A percentile compares a stretch with the other conserved stretches of the same genome.
Conservation (phyloP, 1,140 invertebrate genomes). For the Phthorimaea operculella region DNA sequence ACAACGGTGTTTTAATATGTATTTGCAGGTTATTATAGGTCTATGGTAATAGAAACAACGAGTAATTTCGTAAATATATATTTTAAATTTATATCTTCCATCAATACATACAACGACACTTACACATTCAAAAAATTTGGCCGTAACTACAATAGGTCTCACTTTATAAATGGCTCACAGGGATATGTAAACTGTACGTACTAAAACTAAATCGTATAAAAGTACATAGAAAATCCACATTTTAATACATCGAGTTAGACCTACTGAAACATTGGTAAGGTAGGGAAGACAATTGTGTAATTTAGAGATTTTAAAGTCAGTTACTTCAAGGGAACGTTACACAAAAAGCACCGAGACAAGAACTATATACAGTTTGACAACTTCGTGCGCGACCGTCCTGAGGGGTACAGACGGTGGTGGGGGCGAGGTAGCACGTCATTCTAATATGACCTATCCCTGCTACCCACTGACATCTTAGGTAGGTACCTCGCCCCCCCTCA, state of each 20-base stretch:
- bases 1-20: too few relatives aligned
- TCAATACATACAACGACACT: slow-evolving; percentile 64
- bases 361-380: too few relatives aligned
- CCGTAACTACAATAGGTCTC: slow-evolving; percentile 46
- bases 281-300: slow-evolving; percentile 49
- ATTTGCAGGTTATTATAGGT: too few relatives aligned
- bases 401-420: too few relatives aligned
- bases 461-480: too few relatives aligned
- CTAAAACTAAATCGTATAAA: slow-evolving; percentile 11
- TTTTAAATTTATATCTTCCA: slow-evolving; percentile 68
- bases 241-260: slow-evolving; percentile 10
- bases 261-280: slow-evolving; percentile 25
- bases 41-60: slow-evolving; percentile 23
- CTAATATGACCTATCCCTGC: too few relatives aligned
- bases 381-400: too few relatives aligned
- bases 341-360: slow-evolving; percentile 18
- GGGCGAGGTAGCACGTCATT: too few relatives aligned
- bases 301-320: neutral
- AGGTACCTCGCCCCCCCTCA: too few relatives aligned
- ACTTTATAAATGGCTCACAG: slow-evolving; percentile 32
- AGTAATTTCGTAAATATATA: slow-evolving; percentile 66
- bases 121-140: slow-evolving; percentile 54
- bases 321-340: neutral
- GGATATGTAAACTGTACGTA: neutral
- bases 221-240: slow-evolving; percentile 10